Conservation (phyloP, 1,140 invertebrate species). For the Drosophila parvula region DNA sequence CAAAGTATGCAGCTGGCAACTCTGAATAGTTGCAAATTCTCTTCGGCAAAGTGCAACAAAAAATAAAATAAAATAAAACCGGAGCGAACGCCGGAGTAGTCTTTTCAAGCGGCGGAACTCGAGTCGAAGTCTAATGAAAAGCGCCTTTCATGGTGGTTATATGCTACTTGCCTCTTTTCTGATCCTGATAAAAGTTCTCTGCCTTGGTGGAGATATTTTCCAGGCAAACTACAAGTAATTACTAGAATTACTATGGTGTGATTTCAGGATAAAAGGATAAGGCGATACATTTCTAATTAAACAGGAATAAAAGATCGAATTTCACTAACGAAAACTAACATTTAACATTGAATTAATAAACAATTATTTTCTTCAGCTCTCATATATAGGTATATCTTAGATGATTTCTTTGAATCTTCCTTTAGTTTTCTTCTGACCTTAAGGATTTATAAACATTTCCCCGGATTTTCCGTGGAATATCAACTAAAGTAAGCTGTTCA, state of each 20-base stretch:
- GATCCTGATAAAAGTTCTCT: conserved; percentile 31
- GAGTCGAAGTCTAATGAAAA: conserved; percentile 25
- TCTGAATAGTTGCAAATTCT: conserved; percentile 44
- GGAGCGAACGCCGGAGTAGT: conserved; percentile 6
- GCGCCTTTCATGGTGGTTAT: conserved; percentile 13
- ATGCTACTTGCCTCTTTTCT: conserved; percentile 28
- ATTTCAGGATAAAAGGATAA: background rate
- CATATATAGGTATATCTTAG: no score
- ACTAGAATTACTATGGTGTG: conserved; percentile 6
- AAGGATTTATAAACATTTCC: background rate
- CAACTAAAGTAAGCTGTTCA: background rate
- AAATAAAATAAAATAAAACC: conserved; percentile 14
- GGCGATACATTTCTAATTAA: no score
- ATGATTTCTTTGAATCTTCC: no score
- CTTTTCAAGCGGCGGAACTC: conserved; percentile 5
- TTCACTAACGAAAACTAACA: no score
- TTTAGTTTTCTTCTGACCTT: background rate
- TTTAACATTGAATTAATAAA: no score
- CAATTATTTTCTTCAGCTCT: no score
- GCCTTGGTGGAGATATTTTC: conserved; percentile 45
- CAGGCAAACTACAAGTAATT: conserved; percentile 27
- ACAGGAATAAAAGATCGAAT: no score
- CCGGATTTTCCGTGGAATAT: background rate
- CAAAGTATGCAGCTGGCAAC: conserved; percentile 51
- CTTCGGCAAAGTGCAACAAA: conserved; percentile 16